A percentile compares a stretch with the other conserved stretches of the same genome.
phyloP scores from a whole-genome alignment of 2,797 vertebrate species.

The Betta splendens region DNA sequence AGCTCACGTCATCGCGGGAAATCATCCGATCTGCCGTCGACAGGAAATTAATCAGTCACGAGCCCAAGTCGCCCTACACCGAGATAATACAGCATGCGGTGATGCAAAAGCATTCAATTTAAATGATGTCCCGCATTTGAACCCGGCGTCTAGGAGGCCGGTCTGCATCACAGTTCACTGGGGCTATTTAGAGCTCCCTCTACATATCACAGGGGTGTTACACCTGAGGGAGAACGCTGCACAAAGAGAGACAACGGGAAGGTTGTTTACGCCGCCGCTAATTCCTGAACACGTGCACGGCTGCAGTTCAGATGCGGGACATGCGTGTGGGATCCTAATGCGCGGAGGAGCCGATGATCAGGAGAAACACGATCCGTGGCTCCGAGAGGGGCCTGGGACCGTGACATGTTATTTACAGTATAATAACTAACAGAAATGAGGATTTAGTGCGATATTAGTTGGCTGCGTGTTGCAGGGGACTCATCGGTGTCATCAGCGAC shows the following conservation, averaged over 20 bases:
- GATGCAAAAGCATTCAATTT: neutral
- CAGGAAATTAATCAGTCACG: neutral
- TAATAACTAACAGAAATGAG: no score
- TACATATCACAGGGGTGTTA: neutral
- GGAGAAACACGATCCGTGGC: neutral
- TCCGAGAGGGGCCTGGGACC: neutral
- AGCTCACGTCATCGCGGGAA: slow-evolving; percentile 11
- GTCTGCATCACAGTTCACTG: neutral
- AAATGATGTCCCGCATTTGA: neutral
- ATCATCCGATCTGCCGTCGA: neutral
- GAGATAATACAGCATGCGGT: neutral
- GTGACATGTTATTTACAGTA: no score
- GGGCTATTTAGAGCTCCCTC: slow-evolving; percentile 14
- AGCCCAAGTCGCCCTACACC: no score
- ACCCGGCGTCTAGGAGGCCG: neutral
- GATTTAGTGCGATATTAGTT: no score
- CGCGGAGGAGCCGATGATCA: neutral
- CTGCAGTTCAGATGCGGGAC: neutral
- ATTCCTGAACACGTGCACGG: slow-evolving; percentile 17
- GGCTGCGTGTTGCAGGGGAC: slow-evolving; percentile 7
- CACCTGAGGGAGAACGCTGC: slow-evolving; percentile 14
- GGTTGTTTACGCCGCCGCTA: slow-evolving; percentile 7
- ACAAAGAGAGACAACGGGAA: slow-evolving; percentile 11
- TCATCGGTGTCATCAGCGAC: slow-evolving; percentile 47
- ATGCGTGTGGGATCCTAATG: neutral